Conservation (phyloP, 2,797 vertebrate species). For the Molossus molossus region DNA sequence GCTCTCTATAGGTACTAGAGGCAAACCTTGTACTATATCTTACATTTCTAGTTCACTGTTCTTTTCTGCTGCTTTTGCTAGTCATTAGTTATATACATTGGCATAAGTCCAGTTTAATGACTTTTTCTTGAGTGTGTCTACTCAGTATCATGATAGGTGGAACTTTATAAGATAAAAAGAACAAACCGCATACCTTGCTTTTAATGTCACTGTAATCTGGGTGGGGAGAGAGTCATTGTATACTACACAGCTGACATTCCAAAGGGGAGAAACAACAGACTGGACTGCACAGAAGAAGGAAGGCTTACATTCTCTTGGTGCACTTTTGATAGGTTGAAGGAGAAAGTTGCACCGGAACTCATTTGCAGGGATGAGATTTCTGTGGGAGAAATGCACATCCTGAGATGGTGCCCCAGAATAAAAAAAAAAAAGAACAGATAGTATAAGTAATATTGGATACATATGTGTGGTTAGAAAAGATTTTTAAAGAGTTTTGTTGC, state of each 20-base stretch:
- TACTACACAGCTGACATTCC: neutral
- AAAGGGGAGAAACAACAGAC: neutral
- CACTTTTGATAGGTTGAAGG: neutral
- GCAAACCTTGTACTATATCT: neutral
- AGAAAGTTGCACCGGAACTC: neutral
- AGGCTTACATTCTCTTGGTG: neutral
- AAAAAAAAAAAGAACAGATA: neutral
- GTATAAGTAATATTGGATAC: neutral
- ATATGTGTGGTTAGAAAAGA: neutral
- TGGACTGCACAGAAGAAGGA: neutral
- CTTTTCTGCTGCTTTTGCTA: neutral
- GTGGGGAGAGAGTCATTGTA: neutral
- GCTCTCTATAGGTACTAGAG: neutral
- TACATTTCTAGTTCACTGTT: neutral
- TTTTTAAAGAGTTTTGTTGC: neutral
- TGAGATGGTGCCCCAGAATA: neutral
- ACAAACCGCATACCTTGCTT: neutral
- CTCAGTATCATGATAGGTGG: neutral
- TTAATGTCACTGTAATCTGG: neutral
- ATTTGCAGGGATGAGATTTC: neutral
- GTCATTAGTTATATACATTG: neutral
- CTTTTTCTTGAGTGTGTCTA: constrained; percentile 34
- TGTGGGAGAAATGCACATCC: neutral
- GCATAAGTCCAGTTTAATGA: neutral
- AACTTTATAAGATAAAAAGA: neutral